Evolutionary conservation across 2,888 invertebrate species (phyloP).

Genomic region (Apodemia hepburni): DNA sequence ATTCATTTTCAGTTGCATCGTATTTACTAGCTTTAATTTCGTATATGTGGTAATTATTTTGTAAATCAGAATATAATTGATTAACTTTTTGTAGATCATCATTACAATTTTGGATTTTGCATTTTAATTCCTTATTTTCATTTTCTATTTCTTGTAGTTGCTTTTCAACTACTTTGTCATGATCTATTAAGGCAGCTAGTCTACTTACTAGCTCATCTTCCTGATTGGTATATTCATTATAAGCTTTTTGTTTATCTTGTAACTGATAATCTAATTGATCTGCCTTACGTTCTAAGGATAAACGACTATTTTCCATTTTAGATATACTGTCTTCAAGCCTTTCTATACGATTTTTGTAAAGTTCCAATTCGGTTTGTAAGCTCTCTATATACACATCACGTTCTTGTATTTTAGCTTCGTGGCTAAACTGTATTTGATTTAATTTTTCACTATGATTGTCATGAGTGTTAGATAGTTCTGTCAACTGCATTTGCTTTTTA

Average conservation of each 20-base stretch:
- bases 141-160: conserved; percentile 80
- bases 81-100: conserved; percentile 75
- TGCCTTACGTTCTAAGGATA: conserved; percentile 80
- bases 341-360: conserved; percentile 82
- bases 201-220: conserved; percentile 83
- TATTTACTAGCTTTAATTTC: conserved; percentile 55
- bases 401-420: conserved; percentile 87
- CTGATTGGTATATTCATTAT: conserved; percentile 79
- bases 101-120: conserved; percentile 72
- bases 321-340: conserved; percentile 84
- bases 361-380: conserved; percentile 83
- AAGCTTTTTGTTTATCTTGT: conserved; percentile 78
- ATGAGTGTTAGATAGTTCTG: conserved; percentile 51
- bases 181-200: conserved; percentile 80
- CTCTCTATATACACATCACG: conserved; percentile 87
- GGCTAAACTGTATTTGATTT: conserved; percentile 63
- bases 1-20: conserved; percentile 50
- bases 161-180: conserved; percentile 82
- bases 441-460: conserved; percentile 55
- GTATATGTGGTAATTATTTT: conserved; percentile 56
- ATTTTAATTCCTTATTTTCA: conserved; percentile 77
- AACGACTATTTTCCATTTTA: conserved; percentile 80
- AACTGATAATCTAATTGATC: conserved; percentile 82
- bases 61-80: conserved; percentile 59
- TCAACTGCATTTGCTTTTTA: conserved; percentile 58